Base-by-base conservation (phyloP, 2,888 invertebrate species). In the Crocallis elinguaria region DNA sequence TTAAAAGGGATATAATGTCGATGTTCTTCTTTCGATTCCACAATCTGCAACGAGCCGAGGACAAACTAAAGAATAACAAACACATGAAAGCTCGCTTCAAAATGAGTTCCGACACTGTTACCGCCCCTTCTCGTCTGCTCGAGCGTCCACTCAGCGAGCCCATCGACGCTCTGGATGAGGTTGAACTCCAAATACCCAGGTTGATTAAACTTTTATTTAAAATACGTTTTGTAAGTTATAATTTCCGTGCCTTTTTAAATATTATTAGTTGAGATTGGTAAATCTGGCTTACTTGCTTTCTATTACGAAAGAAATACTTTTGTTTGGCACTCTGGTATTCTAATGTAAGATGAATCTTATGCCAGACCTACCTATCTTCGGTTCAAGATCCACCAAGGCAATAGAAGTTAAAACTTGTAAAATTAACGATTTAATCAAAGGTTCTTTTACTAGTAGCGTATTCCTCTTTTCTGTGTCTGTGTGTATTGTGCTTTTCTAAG, bases 11-110 rank as follows among this genome's bases (percentile, higher is more conserved):
- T 92, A 95, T 94, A 92, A 97, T 97, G 97, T 97, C 97, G 93
- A 94, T 97, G 94, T 97, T 97, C 94, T 97, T 97, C 95, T 97
- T 97, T 92, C 97, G 97, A 74, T 94, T 97, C 86, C 97, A 96
- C 94, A 97, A 96, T 92, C 94, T 96, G 83, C 96, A 95, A 87
- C 95, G 97, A 63, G 95, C 95, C 84, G 96, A 96, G 91, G 96
- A 96, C 87, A 84, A 78, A 41, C 77, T 83, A 60, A 82, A 75
- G 71, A 83, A 77, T 70, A 60, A 66, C 60, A 72, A 71, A 66
- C 73, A 69, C 61, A 62, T 52, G 56, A 82, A 77, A 65, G 67
- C 57, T 71, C 78, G 68, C 62, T 73, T 67, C 62, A 82, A 74
- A 68, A 85, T 85, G 84, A 77, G 71, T 62, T 78, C 84, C 74